Evolutionary conservation across 1,140 invertebrate species (phyloP), one percentile per base, ranked within the genome.

Genomic region (Pomacea maculata): DNA sequence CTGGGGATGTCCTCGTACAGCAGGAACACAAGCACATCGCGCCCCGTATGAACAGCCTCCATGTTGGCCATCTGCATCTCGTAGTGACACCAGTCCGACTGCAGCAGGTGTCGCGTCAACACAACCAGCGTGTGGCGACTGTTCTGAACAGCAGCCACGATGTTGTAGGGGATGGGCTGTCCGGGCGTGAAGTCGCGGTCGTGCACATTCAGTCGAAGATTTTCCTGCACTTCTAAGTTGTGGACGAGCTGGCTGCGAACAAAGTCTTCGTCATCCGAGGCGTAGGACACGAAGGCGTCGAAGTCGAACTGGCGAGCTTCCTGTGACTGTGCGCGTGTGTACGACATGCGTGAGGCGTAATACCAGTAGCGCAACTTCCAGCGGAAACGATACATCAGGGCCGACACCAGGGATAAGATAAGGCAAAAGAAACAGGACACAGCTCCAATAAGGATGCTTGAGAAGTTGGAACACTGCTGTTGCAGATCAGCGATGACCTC

Each of bases 51-150:
- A 19, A 85, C 75, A 45, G 81, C 81, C 34, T 89, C 86, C 85
- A 86, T 85, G 57, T 81, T 68, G 9, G 87, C 86, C 87, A 87
- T 90, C 81, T 94, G 93, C 19, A 93, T 93, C 87, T 95, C 94
- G 92, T 94, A 95, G 71, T 92, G 84, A 85, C 94, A 95, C 94
- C 94, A 95, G 54, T 94, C 92, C 19, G 94, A 94, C 81, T 92
- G 92, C 0, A 93, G 91, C 85, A 94, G 95, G 65, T 92, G 91
- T 84, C 94, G 92, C 80, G 93, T 94, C 64, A 95, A 91, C n/a
- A 95, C 87, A 34, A 94, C 88, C 64, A 95, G 88, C 29, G 94
- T 93, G 88, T 93, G 93, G 73, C 93, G 92, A 86, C 94, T 94
- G 75, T 92, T 92, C 29, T 93, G 92, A 63, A 95, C 93, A 83